These are phyloP conservation scores for Myrmecobius fasciatus DNA, from an alignment of 2,113 vertebrate species.

Conservation along the genomic window DNA sequence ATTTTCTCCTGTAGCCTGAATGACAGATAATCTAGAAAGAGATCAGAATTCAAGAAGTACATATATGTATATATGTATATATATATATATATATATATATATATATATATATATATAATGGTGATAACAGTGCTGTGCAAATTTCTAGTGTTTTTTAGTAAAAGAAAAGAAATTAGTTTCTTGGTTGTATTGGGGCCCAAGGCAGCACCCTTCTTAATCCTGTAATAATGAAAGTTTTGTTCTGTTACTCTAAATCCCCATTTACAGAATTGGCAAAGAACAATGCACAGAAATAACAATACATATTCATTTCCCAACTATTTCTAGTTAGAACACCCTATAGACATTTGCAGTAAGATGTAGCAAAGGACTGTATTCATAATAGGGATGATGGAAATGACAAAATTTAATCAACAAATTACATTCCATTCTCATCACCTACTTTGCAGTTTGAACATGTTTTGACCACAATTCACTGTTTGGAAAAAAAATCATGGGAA, in stretches of 20 bases:
- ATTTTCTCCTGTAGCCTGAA: neutral
- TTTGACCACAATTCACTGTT: constrained; percentile 32
- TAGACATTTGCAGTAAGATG: neutral
- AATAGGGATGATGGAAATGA: neutral
- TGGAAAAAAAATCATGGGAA: constrained; percentile 10
- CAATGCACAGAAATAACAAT: constrained; percentile 11
- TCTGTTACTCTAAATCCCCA: neutral
- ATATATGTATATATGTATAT: neutral
- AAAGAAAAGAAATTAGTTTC: neutral
- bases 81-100: no score
- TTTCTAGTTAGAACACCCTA: neutral
- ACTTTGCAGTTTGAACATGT: neutral
- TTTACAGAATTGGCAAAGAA: constrained; percentile 14
- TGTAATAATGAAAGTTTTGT: constrained; percentile 2
- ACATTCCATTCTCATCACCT: neutral
- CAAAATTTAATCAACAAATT: constrained; percentile 50
- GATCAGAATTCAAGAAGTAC: neutral
- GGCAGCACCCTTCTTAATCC: neutral
- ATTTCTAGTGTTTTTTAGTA: neutral
- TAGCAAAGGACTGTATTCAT: constrained; percentile 6
- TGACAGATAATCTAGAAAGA: neutral
- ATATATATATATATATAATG: no score
- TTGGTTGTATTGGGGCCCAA: neutral
- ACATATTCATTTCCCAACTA: constrained; percentile 23
- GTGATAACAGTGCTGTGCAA: neutral